phyloP scores from a whole-genome alignment of 1,140 invertebrate species.

The Drosophila obscura region DNA sequence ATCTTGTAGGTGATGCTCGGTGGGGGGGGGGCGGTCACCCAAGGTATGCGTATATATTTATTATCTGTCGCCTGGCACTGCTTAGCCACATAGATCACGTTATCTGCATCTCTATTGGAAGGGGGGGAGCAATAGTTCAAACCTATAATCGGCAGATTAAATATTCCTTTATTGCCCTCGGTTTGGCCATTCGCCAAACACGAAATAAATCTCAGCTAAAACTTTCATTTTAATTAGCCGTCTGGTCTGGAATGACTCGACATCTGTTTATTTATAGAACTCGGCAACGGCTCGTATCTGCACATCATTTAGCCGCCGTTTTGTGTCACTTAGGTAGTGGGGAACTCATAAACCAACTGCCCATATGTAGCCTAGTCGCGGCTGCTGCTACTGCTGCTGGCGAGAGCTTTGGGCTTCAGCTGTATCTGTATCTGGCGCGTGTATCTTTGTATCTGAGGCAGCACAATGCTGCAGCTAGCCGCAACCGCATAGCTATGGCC shows the following conservation, averaged over 20 bases:
- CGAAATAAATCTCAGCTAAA: conserved; percentile 44
- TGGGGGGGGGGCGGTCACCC: too few species aligned
- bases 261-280: conserved; percentile 73
- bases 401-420: conserved; percentile 3
- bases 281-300: conserved; percentile 54
- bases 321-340: conserved; percentile 71
- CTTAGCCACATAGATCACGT: neutral
- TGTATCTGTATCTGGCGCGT: conserved; percentile 77
- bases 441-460: conserved; percentile 64
- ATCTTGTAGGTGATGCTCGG: too few species aligned
- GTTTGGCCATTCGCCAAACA: conserved; percentile 21
- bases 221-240: conserved; percentile 76
- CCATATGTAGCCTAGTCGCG: conserved; percentile 35
- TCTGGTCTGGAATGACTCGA: conserved; percentile 62
- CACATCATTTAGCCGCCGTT: conserved; percentile 78
- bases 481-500: conserved; percentile 32
- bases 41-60: too few species aligned
- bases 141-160: conserved; percentile 20
- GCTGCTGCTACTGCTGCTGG: too few species aligned
- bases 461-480: conserved; percentile 49
- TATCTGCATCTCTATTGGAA: conserved; percentile 26
- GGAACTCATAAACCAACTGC: conserved; percentile 69
- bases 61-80: too few species aligned
- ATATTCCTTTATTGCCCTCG: conserved; percentile 22
- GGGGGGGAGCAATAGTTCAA: neutral